Base-by-base conservation (phyloP, 1,140 invertebrate genomes). In the Bacillus rossius region DNA sequence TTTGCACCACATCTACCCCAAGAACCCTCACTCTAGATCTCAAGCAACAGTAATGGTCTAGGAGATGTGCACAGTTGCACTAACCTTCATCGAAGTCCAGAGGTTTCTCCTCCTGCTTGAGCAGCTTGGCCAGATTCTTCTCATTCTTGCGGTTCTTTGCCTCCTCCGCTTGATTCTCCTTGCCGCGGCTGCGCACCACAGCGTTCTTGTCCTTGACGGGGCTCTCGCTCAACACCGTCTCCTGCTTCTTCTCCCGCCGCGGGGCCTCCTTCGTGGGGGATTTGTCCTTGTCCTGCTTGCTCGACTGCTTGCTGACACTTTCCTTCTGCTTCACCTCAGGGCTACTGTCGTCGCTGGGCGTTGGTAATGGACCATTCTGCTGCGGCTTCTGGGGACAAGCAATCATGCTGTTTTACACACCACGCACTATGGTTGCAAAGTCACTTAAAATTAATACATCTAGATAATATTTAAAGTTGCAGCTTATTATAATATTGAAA, bases 21-120 rank as follows among this genome's bases (percentile, higher is more conserved):
- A n/a, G n/a, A n/a, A n/a, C n/a, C n/a, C n/a, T n/a, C n/a, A n/a
- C n/a, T n/a, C n/a, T n/a, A n/a, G n/a, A n/a, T n/a, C n/a, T n/a
- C n/a, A n/a, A n/a, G n/a, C n/a, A n/a, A n/a, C n/a, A n/a, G n/a
- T n/a, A n/a, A n/a, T n/a, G n/a, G n/a, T n/a, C n/a, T n/a, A n/a
- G n/a, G n/a, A n/a, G n/a, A n/a, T n/a, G n/a, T n/a, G n/a, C n/a
- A n/a, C n/a, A n/a, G 20, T 17, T 43, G 59, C 37, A 48, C 48
- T 48, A 69, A 71, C 84, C 85, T 61, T 87, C 85, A 71, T 88
- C 85, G 74, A 81, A 87, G 64, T 88, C 85, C 40, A 81, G 1
- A 26, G 85, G 84, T 68, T 87, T 88, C 63, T 85, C 83, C 61
- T 76, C 72, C 38, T 76, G 64, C 19, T 77, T 67, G 62, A 19